These are phyloP conservation scores for Malaclemys terrapin DNA, from an alignment of 2,113 vertebrate species.

Conservation along the genomic window DNA sequence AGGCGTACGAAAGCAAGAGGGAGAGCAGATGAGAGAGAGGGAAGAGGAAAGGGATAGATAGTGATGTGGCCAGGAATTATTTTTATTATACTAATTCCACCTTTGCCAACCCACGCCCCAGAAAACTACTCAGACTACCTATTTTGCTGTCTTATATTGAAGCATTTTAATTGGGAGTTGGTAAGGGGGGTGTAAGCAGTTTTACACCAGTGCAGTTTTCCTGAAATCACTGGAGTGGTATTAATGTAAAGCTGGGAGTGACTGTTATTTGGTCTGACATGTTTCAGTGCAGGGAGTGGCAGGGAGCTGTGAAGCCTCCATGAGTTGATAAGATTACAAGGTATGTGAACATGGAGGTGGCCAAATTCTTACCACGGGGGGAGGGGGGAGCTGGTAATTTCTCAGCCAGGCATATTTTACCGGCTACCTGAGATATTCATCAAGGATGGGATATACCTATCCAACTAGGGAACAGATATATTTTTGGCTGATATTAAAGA, in stretches of 20 bases:
- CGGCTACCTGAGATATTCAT: not conserved
- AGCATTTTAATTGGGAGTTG: not conserved
- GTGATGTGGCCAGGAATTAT: not conserved
- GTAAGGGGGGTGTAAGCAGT: not conserved
- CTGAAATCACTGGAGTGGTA: not conserved
- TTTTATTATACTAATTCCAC: not conserved
- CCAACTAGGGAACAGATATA: not conserved
- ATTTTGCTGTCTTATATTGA: not conserved
- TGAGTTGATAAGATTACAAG: not conserved
- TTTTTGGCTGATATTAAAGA: not conserved
- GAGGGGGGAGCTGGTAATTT: not conserved
- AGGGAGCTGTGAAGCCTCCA: not conserved
- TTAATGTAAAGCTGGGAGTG: not conserved
- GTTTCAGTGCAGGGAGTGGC: not conserved
- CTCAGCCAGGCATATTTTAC: not conserved
- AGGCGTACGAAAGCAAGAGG: not conserved
- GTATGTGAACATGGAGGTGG: not conserved
- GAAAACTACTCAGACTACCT: not conserved
- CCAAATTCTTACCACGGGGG: not conserved
- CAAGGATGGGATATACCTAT: not conserved
- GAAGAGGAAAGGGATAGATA: not conserved
- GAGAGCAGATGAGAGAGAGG: not conserved
- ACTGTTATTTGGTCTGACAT: not conserved
- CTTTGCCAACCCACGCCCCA: not conserved
- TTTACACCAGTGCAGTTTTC: not conserved